Evolutionary conservation across 2,797 vertebrate species (phyloP).

Genomic region (Amniataba percoides): DNA sequence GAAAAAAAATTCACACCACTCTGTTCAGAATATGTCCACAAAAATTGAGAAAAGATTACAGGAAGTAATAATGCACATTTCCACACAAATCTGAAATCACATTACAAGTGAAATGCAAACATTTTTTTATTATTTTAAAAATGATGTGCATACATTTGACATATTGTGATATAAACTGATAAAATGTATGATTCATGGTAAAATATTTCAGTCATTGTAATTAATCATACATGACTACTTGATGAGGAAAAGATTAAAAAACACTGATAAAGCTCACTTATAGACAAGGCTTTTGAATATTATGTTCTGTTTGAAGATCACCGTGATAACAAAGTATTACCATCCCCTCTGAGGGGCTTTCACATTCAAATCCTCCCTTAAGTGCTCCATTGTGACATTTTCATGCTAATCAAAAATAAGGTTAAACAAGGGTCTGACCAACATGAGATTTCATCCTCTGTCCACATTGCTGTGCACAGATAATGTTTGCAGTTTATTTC

Average conservation of each 20-base stretch:
- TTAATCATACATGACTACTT: too few species aligned
- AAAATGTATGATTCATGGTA: too few species aligned
- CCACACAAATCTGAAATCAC: too few species aligned
- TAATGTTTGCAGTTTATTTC: slow-evolving; percentile 42
- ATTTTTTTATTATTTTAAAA: too few species aligned
- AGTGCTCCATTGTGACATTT: slow-evolving; percentile 24
- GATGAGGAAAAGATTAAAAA: not conserved
- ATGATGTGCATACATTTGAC: too few species aligned
- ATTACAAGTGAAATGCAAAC: too few species aligned
- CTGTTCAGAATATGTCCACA: too few species aligned
- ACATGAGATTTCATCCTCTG: slow-evolving; percentile 31
- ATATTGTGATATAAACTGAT: too few species aligned
- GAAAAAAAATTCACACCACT: too few species aligned
- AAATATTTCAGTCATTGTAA: too few species aligned
- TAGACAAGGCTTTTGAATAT: not conserved
- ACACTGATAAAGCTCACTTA: not conserved
- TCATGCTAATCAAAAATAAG: slow-evolving; percentile 49
- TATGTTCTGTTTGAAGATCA: slow-evolving; percentile 7
- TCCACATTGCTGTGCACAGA: slow-evolving; percentile 29
- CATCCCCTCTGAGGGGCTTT: slow-evolving; percentile 12
- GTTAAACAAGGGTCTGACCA: slow-evolving; percentile 49
- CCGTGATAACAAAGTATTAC: slow-evolving; percentile 12
- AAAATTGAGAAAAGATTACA: too few species aligned
- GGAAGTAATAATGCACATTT: too few species aligned
- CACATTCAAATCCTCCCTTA: slow-evolving; percentile 30